These are phyloP conservation scores for Limnodromus scolopaceus DNA, from an alignment of 2,797 vertebrate species.

Conservation along the genomic window DNA sequence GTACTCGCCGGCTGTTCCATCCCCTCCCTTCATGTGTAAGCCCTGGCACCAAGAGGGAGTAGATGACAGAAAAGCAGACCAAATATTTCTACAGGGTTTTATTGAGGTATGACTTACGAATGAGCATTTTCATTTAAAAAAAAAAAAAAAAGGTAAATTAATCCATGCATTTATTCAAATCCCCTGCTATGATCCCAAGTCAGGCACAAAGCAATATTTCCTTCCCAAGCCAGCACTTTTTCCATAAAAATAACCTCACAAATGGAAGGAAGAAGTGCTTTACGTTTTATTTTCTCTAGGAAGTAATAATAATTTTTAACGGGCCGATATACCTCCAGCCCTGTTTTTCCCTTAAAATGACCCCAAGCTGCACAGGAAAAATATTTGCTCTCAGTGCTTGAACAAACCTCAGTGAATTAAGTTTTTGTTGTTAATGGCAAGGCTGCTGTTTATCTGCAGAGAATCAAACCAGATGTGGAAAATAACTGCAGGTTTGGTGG, in stretches of 20 bases:
- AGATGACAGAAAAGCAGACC: conserved; percentile 2
- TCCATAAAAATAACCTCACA: conserved; percentile 42
- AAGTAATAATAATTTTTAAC: conserved; percentile 79
- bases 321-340: conserved; percentile 66
- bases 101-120: conserved; percentile 20
- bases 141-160: conserved; percentile 8
- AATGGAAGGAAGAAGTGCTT: conserved; percentile 71
- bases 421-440: conserved; percentile 82
- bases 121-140: conserved; percentile 16
- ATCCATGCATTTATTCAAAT: conserved; percentile 23
- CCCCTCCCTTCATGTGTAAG: background rate
- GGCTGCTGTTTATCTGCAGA: conserved; percentile 76
- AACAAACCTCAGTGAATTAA: conserved; percentile 79
- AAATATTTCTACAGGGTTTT: conserved; percentile 5
- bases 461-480: conserved; percentile 80
- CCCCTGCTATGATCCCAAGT: conserved; percentile 14
- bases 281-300: conserved; percentile 78
- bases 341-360: conserved; percentile 78
- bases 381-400: conserved; percentile 78
- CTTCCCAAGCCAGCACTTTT: conserved; percentile 29
- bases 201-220: conserved; percentile 40
- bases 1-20: background rate
- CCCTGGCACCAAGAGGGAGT: background rate
- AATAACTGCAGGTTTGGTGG: conserved; percentile 56
- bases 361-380: conserved; percentile 76